Conservation (phyloP, 2,113 vertebrate genomes). For the Xenopus borealis region DNA sequence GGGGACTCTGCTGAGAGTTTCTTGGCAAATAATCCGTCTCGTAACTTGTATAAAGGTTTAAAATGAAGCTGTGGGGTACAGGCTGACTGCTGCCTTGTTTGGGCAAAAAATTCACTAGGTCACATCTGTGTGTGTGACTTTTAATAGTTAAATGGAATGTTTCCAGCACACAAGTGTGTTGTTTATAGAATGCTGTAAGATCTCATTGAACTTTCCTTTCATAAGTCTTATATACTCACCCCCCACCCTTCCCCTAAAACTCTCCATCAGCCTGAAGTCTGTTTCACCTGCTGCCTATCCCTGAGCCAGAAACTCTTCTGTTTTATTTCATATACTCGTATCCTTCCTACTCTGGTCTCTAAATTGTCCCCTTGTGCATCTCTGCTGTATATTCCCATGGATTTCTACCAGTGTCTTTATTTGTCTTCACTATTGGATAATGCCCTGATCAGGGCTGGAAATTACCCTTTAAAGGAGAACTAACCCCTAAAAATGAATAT, state of each 20-base stretch:
- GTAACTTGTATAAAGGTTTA: slow-evolving; percentile 50
- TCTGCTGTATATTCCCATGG: too few species aligned
- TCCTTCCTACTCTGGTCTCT: too few species aligned
- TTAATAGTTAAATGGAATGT: slow-evolving; percentile 15
- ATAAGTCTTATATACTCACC: too few species aligned
- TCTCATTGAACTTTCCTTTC: too few species aligned
- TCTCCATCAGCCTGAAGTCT: too few species aligned
- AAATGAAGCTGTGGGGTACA: slow-evolving; percentile 52
- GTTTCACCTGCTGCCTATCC: neutral
- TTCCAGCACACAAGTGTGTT: neutral
- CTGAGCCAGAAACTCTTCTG: neutral
- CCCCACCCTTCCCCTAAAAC: too few species aligned
- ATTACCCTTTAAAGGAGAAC: too few species aligned
- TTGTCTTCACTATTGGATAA: too few species aligned
- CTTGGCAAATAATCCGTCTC: slow-evolving; percentile 60
- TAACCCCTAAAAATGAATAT: too few species aligned
- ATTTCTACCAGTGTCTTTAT: too few species aligned
- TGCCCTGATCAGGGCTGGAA: too few species aligned
- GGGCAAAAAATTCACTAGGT: slow-evolving; percentile 56
- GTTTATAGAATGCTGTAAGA: neutral
- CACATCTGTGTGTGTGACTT: neutral
- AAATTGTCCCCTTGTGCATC: too few species aligned
- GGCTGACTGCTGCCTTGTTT: slow-evolving; percentile 64
- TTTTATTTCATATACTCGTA: neutral
- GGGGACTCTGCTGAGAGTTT: slow-evolving; percentile 49